These are phyloP conservation scores for Kryphioiulus occultus DNA, from an alignment of 2,888 invertebrate genomes.

Conservation along the genomic window DNA sequence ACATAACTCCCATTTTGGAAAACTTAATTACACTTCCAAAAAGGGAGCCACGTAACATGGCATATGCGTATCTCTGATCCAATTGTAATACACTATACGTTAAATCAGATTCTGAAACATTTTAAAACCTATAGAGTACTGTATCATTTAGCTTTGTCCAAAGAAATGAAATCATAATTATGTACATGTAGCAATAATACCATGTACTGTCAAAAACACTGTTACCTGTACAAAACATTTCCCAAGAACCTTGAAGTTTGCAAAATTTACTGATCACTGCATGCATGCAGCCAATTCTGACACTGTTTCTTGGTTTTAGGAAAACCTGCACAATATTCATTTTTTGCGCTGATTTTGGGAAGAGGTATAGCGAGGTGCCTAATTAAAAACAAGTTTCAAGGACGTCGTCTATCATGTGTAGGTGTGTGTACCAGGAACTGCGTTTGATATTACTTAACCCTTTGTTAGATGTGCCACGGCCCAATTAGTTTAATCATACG, in stretches of 20 bases:
- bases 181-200: no score
- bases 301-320: background rate
- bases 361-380: background rate
- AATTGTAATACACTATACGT: no score
- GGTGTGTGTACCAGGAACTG: background rate
- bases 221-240: no score
- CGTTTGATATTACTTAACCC: background rate
- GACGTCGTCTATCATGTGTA: background rate
- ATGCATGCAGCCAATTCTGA: no score
- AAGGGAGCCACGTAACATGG: no score
- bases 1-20: background rate
- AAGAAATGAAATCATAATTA: no score
- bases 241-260: background rate
- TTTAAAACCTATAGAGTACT: no score
- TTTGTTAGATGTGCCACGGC: background rate
- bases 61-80: no score
- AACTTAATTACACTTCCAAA: background rate
- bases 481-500: background rate
- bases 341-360: background rate
- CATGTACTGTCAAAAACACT: no score
- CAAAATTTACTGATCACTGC: background rate
- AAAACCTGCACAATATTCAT: background rate
- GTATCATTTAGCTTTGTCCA: no score
- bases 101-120: no score
- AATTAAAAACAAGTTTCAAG: background rate